Evolutionary conservation across 1,140 invertebrate genomes (phyloP).

Genomic region (Branchinecta lindahli): DNA sequence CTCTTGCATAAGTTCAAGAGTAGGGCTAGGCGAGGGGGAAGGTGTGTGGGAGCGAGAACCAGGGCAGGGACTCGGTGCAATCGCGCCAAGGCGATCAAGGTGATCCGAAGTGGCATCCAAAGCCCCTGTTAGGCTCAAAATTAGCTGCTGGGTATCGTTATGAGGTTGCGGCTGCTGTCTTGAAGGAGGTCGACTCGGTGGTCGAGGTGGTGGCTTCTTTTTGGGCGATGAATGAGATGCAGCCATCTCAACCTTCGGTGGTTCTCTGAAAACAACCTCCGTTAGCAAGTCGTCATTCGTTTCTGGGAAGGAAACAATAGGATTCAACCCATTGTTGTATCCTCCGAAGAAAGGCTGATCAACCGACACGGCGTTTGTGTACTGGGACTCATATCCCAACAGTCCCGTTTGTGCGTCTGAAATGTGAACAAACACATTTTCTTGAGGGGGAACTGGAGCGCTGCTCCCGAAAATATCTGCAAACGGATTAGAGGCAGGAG

Average conservation of each 20-base stretch:
- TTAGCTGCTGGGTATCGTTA: constrained; percentile 53
- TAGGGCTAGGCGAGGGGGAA: constrained; percentile 20
- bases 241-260: not conserved
- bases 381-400: not conserved
- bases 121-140: constrained; percentile 66
- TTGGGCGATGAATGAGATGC: constrained; percentile 12
- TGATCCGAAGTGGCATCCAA: constrained; percentile 74
- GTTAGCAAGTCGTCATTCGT: not conserved
- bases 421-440: not conserved
- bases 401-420: constrained; percentile 2
- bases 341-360: not conserved
- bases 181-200: not conserved
- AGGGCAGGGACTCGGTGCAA: constrained; percentile 31
- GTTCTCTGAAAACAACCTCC: not conserved
- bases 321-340: not conserved
- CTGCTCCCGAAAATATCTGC: not conserved
- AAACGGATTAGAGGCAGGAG: not conserved
- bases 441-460: not conserved
- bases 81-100: constrained; percentile 59
- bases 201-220: constrained; percentile 16
- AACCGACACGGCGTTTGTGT: not conserved
- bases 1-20: constrained; percentile 14
- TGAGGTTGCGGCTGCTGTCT: constrained; percentile 14
- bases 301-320: constrained; percentile 5
- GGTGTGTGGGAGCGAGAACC: constrained; percentile 20